Base-by-base conservation (phyloP, 2,888 invertebrate species). In the Pyrocoelia pectoralis region DNA sequence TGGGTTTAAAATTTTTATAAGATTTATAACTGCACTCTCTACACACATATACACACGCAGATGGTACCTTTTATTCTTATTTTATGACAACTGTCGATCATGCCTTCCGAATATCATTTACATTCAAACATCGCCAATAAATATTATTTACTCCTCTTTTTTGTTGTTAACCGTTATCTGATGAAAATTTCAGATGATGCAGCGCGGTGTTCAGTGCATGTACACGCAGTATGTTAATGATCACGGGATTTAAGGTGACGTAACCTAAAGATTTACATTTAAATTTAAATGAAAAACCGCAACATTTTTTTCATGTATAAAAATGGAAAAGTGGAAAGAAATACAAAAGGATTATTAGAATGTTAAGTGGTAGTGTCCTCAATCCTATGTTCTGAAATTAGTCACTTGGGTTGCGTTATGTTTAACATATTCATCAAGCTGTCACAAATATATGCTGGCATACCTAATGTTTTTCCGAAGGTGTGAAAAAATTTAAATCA, bases 331-430 rank as follows among this genome's bases (percentile, higher is more conserved):
- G 33, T 33, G 43, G 28, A 40, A 29, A 46, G 55, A 28, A 48
- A 8, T 33, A 56, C 55, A 56, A 56, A 56, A 41, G 55, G 55
- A 56, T 56, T 56, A 56, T 29, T 28, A 38, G 18, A 53, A 56
- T 46, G 46, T 46, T 46, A 56, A 46, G 55, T 29, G 33, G 46
- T 56, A 28, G 46, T 56, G 55, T 56, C 55, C 55, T 48, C 55
- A 56, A 56, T 56, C 55, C 40, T 41, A 17, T 46, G 33, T 24
- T 51, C 48, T 18, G 55, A 56, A 56, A 56, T 56, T 56, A 56
- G 55, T 56, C 55, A 56, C 46, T 18, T n/a, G 46, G 46, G 18
- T 46, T 46, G 46, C 46, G 46, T 46, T 46, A 46, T 46, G 46
- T 46, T 46, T 46, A 46, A 46, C 15, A 46, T 14, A 46, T 46